A percentile compares a stretch with the other conserved stretches of the same genome.
phyloP scores from a whole-genome alignment of 2,888 invertebrate genomes.

The Pristionchus arcanus region DNA sequence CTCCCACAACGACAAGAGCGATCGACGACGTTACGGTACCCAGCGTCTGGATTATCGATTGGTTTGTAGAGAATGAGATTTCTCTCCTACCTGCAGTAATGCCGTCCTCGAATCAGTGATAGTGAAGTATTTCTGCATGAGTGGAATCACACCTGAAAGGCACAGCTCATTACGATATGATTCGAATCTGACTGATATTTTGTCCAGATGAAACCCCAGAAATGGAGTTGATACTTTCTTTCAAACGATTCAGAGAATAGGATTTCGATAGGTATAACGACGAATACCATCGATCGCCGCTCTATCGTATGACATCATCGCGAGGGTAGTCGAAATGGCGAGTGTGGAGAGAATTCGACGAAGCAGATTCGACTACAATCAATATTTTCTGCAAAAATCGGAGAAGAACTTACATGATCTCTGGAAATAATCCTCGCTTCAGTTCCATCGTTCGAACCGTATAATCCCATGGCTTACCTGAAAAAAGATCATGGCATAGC shows the following conservation, averaged over 20 bases:
- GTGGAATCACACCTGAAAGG: slow-evolving; percentile 25
- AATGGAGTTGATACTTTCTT: too few relatives aligned
- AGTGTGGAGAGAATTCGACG: slow-evolving; percentile 7
- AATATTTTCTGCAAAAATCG: neutral
- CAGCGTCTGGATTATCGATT: slow-evolving; percentile 21
- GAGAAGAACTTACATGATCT: neutral
- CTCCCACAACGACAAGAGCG: slow-evolving; percentile 32
- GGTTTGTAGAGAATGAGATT: neutral
- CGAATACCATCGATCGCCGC: slow-evolving; percentile 1
- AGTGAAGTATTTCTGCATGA: slow-evolving; percentile 33
- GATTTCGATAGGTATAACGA: neutral
- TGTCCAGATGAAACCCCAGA: neutral
- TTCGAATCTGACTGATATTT: neutral
- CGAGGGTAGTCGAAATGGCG: neutral
- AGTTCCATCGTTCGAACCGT: neutral
- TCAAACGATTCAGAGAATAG: too few relatives aligned
- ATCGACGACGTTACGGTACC: slow-evolving; percentile 31
- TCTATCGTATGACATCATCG: slow-evolving; percentile 19
- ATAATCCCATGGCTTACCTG: slow-evolving; percentile 2
- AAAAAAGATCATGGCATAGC: too few relatives aligned
- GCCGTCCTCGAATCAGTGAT: slow-evolving; percentile 48
- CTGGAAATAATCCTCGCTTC: neutral
- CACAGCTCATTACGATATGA: neutral
- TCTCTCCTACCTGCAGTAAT: neutral
- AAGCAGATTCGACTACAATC: slow-evolving; percentile 7